phyloP scores from a whole-genome alignment of 2,113 vertebrate species.

The Bubo scandiacus region DNA sequence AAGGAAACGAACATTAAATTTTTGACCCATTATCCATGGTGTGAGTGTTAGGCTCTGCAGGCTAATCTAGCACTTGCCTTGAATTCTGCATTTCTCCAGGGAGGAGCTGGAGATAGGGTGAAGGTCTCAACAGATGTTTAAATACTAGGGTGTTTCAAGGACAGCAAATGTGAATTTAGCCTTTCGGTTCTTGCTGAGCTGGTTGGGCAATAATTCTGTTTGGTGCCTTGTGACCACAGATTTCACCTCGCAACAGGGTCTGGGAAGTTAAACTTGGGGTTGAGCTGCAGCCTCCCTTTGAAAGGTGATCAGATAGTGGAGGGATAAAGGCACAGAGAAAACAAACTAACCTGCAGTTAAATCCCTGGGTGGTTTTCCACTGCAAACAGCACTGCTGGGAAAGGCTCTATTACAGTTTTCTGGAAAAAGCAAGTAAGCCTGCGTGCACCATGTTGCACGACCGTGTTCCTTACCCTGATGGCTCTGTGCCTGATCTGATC shows the following conservation, averaged over 20 bases:
- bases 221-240: neutral
- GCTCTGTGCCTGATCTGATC: constrained; percentile 41
- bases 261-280: neutral
- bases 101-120: neutral
- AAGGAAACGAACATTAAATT: neutral
- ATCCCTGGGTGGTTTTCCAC: neutral
- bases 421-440: neutral
- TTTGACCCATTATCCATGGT: neutral
- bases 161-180: neutral
- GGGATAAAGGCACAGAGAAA: neutral
- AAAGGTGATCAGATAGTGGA: neutral
- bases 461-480: neutral
- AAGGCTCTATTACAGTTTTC: neutral
- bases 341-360: neutral
- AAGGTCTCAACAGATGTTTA: neutral
- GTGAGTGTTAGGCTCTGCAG: neutral
- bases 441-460: fast-evolving
- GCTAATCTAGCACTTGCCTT: neutral
- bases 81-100: neutral
- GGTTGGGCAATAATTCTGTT: neutral
- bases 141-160: neutral
- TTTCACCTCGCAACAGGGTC: neutral
- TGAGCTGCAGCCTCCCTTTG: neutral
- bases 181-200: neutral
- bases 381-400: neutral